Evolutionary conservation across 2,113 vertebrate genomes (phyloP).

Genomic region (Cyphomyrus plagiostoma): DNA sequence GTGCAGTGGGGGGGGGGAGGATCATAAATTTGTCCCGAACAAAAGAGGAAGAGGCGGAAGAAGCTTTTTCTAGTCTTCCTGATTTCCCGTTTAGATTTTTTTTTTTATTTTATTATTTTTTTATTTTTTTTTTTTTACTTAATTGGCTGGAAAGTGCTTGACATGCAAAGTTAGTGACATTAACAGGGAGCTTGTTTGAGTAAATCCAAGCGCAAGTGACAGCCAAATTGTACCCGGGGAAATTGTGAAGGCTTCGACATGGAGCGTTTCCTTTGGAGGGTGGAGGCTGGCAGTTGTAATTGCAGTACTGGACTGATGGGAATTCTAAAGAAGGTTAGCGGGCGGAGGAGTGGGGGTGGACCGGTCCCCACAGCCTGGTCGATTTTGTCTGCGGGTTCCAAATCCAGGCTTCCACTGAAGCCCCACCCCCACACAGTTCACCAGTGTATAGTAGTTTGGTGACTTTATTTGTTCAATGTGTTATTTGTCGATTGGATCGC

Average conservation of each 20-base stretch:
- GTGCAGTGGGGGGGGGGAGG: slow-evolving; percentile 84
- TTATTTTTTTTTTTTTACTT: slow-evolving; percentile 77
- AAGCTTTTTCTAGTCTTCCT: slow-evolving; percentile 98
- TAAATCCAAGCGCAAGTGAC: slow-evolving; percentile 98
- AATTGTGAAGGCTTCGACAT: slow-evolving; percentile 99
- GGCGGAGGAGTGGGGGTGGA: slow-evolving; percentile 21
- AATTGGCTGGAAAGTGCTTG: slow-evolving; percentile 99
- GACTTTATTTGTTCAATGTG: neutral
- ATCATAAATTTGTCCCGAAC: slow-evolving; percentile 85
- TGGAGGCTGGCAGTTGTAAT: slow-evolving; percentile 68
- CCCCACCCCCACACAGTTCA: neutral
- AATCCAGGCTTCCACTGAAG: neutral
- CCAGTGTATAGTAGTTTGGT: neutral
- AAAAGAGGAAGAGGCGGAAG: slow-evolving; percentile 73
- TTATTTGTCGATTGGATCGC: slow-evolving; percentile 5
- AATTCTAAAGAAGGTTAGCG: slow-evolving; percentile 39
- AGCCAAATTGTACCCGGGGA: slow-evolving; percentile 99
- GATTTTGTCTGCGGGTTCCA: neutral
- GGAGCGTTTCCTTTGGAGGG: slow-evolving; percentile 77
- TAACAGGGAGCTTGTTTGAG: slow-evolving; percentile 81
- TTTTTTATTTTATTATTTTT: slow-evolving; percentile 55
- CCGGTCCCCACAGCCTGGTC: neutral
- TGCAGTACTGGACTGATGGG: slow-evolving; percentile 80
- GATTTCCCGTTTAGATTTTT: slow-evolving; percentile 81
- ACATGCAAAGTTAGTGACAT: slow-evolving; percentile 99